Conservation (phyloP, 2,797 vertebrate species). For the Geotrypetes seraphini region DNA sequence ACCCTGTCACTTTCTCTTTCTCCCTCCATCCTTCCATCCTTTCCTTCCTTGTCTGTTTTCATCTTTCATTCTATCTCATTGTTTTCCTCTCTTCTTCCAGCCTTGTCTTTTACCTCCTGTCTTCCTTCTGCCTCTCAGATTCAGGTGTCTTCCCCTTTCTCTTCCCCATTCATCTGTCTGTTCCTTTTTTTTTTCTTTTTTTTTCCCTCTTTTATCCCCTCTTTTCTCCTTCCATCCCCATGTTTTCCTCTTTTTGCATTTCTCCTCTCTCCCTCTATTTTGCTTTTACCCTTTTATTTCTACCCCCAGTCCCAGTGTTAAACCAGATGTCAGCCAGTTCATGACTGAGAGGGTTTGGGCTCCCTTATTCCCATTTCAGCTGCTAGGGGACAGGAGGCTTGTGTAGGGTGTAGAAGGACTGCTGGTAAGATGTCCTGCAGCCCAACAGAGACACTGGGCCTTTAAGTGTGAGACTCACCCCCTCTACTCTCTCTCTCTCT, state of each 20-base stretch:
- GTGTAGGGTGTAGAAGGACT: too few relatives aligned
- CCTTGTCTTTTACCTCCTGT: not conserved
- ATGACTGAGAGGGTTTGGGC: not conserved
- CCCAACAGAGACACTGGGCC: not conserved
- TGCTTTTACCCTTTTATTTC: too few relatives aligned
- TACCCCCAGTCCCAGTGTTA: too few relatives aligned
- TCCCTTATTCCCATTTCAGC: too few relatives aligned
- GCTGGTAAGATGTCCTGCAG: not conserved
- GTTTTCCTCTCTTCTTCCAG: not conserved
- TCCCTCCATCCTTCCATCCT: too few relatives aligned
- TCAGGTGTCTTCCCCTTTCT: not conserved
- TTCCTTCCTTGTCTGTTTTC: too few relatives aligned
- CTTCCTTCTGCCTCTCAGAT: not conserved
- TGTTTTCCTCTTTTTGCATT: not conserved
- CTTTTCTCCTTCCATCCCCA: not conserved
- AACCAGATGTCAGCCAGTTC: too few relatives aligned
- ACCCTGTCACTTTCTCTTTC: too few relatives aligned
- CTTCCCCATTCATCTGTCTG: not conserved
- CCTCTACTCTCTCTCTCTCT: constrained; percentile 18
- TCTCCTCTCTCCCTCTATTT: not conserved
- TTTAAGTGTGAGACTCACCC: not conserved
- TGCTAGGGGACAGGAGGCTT: too few relatives aligned
- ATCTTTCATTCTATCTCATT: not conserved
- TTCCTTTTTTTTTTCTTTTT: not conserved
- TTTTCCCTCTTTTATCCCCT: too few relatives aligned